These are phyloP conservation scores for Mesorhabditis spiculigera DNA, from an alignment of 2,888 invertebrate genomes.

Conservation along the genomic window DNA sequence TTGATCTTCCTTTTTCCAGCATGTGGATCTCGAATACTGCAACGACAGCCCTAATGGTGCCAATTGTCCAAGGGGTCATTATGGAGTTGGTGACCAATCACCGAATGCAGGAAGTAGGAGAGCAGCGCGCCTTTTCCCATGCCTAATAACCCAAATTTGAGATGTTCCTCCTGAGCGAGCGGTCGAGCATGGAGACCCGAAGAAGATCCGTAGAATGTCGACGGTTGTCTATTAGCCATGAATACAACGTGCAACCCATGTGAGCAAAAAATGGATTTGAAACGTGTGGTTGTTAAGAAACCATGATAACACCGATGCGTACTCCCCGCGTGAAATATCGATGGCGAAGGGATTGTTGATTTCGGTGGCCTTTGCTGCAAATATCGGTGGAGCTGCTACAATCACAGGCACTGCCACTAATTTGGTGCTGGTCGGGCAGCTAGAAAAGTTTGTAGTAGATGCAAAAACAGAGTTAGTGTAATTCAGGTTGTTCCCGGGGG, in stretches of 20 bases:
- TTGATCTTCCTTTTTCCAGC: constrained; percentile 18
- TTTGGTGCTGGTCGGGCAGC: constrained; percentile 45
- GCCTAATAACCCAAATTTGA: background rate
- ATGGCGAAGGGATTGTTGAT: constrained; percentile 51
- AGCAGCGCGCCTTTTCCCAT: background rate
- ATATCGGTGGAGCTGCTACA: constrained; percentile 52
- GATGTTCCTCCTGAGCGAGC: constrained; percentile 22
- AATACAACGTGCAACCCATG: constrained; percentile 12
- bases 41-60: constrained; percentile 71
- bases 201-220: constrained; percentile 31
- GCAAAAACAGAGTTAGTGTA: background rate
- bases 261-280: too few relatives aligned
- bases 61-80: constrained; percentile 46
- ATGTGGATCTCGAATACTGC: constrained; percentile 61
- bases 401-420: constrained; percentile 55
- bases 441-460: constrained; percentile 35
- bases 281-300: background rate
- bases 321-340: constrained; percentile 30
- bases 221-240: constrained; percentile 33
- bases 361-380: constrained; percentile 51
- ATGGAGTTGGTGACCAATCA: constrained; percentile 40
- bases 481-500: constrained; percentile 40
- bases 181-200: constrained; percentile 1
- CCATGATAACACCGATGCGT: constrained; percentile 24
- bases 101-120: constrained; percentile 23